phyloP scores from a whole-genome alignment of 2,888 invertebrate genomes.

The Parapristionchus giblindavisi region DNA sequence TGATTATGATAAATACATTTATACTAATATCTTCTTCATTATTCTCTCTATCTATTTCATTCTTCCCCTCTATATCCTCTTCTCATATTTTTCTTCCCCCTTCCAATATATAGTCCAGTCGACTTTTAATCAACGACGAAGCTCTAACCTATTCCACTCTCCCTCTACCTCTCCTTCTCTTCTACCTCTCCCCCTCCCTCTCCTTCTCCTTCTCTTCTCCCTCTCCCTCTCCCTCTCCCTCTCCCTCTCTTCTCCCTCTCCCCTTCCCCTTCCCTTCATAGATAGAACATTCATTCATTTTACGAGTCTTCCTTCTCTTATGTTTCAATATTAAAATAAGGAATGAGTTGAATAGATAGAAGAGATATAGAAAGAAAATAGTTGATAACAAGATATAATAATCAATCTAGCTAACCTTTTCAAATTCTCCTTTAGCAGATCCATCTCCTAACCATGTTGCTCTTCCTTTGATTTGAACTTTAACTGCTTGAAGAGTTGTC shows the following conservation, averaged over 20 bases:
- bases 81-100: no score
- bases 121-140: no score
- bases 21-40: no score
- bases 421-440: slow-evolving; percentile 53
- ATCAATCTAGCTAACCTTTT: slow-evolving; percentile 45
- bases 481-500: slow-evolving; percentile 33
- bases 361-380: no score
- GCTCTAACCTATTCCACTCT: no score
- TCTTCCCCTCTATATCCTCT: no score
- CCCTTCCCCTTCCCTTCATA: slow-evolving; percentile 3
- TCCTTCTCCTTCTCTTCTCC: neutral
- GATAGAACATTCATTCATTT: neutral
- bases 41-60: no score
- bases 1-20: no score
- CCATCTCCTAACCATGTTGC: slow-evolving; percentile 55
- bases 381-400: neutral
- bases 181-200: neutral
- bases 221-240: slow-evolving; percentile 2
- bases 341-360: neutral
- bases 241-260: neutral
- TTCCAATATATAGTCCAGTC: no score
- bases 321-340: neutral
- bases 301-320: neutral
- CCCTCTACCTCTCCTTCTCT: neutral
- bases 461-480: slow-evolving; percentile 55